Percentiles rank a stretch among this genome's conserved stretches.
Evolutionary conservation across 2,888 invertebrate genomes (phyloP).

Genomic region (Lithosia quadra): DNA sequence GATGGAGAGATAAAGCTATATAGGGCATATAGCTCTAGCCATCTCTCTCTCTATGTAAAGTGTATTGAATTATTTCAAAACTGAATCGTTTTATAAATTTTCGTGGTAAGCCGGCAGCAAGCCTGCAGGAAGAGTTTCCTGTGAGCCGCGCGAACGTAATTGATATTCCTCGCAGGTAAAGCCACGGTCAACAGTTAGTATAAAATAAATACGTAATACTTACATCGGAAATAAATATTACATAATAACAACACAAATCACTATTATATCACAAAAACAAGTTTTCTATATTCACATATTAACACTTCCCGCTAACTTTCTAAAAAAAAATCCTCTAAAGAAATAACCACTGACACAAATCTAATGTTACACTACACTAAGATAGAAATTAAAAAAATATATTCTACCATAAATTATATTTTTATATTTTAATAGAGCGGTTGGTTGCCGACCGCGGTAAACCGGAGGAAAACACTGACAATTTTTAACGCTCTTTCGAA

Average conservation of each 20-base stretch:
- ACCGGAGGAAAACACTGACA: slow-evolving; percentile 52
- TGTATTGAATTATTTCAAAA: too few relatives aligned
- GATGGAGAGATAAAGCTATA: too few relatives aligned
- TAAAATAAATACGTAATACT: neutral
- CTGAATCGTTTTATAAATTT: too few relatives aligned
- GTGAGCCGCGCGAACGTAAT: neutral
- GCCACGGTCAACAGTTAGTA: neutral
- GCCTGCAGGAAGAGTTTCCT: too few relatives aligned
- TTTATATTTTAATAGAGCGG: slow-evolving; percentile 18
- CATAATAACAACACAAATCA: slow-evolving; percentile 22
- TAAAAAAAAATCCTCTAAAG: slow-evolving; percentile 6
- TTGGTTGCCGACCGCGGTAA: slow-evolving; percentile 36
- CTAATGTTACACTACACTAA: neutral
- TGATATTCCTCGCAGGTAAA: neutral
- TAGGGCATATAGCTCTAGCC: too few relatives aligned
- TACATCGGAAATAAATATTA: slow-evolving; percentile 11
- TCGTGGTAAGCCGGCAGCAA: too few relatives aligned
- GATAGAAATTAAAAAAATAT: neutral
- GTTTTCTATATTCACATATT: slow-evolving; percentile 4
- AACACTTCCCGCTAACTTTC: slow-evolving; percentile 16
- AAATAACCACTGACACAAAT: neutral
- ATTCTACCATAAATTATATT: neutral
- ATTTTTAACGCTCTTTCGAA: slow-evolving; percentile 64
- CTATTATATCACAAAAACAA: slow-evolving; percentile 22
- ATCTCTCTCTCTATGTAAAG: too few relatives aligned